These are phyloP conservation scores for Hydrophis major DNA, from an alignment of 2,797 vertebrate species.

Conservation along the genomic window DNA sequence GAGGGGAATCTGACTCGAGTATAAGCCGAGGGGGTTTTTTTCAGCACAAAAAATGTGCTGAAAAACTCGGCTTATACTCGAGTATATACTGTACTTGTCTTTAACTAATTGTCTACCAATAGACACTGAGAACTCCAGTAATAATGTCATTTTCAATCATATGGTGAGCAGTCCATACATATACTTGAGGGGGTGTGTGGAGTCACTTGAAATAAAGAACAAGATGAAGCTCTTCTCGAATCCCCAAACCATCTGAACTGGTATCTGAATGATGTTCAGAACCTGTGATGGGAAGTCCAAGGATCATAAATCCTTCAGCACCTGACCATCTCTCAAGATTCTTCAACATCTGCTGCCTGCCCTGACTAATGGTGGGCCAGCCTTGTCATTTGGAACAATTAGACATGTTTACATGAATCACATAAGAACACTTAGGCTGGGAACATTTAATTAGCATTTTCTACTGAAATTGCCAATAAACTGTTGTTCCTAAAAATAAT, in stretches of 20 bases:
- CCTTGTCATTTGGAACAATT: not conserved
- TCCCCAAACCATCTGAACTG: not conserved
- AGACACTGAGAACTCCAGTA: not conserved
- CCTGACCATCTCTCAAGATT: not conserved
- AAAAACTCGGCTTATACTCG: no score
- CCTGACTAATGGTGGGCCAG: not conserved
- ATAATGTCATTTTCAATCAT: not conserved
- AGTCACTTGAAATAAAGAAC: not conserved
- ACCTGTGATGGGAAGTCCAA: not conserved
- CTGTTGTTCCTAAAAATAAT: not conserved
- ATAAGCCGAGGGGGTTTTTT: no score
- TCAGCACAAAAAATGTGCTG: no score
- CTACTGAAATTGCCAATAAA: not conserved
- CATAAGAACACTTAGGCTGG: not conserved
- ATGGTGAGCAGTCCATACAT: not conserved
- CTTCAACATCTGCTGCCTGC: not conserved
- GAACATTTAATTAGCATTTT: not conserved
- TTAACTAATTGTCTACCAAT: not conserved
- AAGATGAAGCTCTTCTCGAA: not conserved
- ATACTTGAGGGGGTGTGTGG: not conserved
- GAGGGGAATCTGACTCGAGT: no score
- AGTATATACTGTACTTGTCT: not conserved
- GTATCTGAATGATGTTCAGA: not conserved
- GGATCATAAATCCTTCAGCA: not conserved
- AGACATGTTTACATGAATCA: not conserved